A percentile compares a stretch with the other conserved stretches of the same genome.
Evolutionary conservation across 2,888 invertebrate genomes (phyloP).

Genomic region (Petrophora chlorosata): DNA sequence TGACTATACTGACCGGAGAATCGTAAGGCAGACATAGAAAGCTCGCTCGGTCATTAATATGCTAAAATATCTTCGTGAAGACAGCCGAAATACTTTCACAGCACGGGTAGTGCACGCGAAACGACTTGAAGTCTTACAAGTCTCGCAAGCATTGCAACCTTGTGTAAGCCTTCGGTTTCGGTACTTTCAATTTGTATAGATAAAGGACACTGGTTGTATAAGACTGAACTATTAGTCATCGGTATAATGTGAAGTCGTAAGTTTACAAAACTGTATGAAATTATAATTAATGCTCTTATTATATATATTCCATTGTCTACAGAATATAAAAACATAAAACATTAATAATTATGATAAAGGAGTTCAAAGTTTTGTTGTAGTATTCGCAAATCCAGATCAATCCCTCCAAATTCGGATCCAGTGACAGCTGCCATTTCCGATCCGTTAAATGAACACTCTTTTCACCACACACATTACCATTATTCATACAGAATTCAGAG

Average conservation of each 20-base stretch:
- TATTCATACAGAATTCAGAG: slow-evolving; percentile 32
- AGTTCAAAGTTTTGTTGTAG: slow-evolving; percentile 32
- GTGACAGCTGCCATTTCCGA: slow-evolving; percentile 58
- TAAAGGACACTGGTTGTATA: slow-evolving; percentile 29
- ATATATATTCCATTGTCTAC: background rate
- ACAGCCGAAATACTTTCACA: slow-evolving; percentile 80
- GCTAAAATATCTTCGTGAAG: slow-evolving; percentile 76
- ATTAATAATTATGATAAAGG: slow-evolving; percentile 5
- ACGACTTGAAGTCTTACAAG: slow-evolving; percentile 48
- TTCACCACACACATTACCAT: slow-evolving; percentile 54
- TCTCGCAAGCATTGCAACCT: slow-evolving; percentile 59
- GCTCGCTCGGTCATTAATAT: slow-evolving; percentile 72
- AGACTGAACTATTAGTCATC: slow-evolving; percentile 34
- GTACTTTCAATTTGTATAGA: slow-evolving; percentile 36
- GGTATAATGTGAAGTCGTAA: background rate
- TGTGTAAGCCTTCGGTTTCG: slow-evolving; percentile 34
- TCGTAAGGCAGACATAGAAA: slow-evolving; percentile 68
- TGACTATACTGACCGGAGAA: slow-evolving; percentile 22
- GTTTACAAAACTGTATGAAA: background rate
- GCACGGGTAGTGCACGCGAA: slow-evolving; percentile 72
- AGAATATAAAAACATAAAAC: background rate
- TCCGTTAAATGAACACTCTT: slow-evolving; percentile 47
- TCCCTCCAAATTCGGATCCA: slow-evolving; percentile 53
- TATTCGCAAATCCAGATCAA: slow-evolving; percentile 44
- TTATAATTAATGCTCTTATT: background rate